Base-by-base conservation (phyloP, 2,888 invertebrate species). In the Liposcelis brunnea region DNA sequence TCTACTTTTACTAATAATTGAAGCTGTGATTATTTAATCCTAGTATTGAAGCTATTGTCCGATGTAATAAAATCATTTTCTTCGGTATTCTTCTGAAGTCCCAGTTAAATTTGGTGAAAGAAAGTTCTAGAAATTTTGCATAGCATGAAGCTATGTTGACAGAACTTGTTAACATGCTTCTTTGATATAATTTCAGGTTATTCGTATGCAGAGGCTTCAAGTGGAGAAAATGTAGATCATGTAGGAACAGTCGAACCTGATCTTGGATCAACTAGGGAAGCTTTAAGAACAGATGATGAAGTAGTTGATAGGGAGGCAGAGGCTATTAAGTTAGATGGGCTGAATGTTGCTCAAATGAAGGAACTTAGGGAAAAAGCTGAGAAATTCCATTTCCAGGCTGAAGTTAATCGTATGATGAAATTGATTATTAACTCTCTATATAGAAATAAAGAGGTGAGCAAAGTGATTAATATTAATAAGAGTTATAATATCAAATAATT, bases 381-480 rank as follows among this genome's bases (percentile, higher is more conserved):
- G 60, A 89, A 84, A 61, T 83, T 77, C 60, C 74, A 77, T 19
- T 97, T 95, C 71, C 90, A 98, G 69, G 94, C 98, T 1, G 98
- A 98, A 69, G 98, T 99, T 35, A 94, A 94, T 68, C 83, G 97
- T 48, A 95, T 99, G 94, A 99, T 98, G 98, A 99, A 98, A 66
- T 76, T 98, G 48, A 98, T 98, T 65, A 99, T 99, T 62, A 99
- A 99, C 69, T 98, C 98, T 7, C 71, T 98, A 7, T 98, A 98
- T 67, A 77, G 93, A 56, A 98, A 99, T 66, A 98, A 98, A 68
- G 98, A 99, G 71, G 84, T 81, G 58, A 54, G 58, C 52, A n/a
- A n/a, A n/a, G n/a, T n/a, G n/a, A n/a, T n/a, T n/a, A n/a, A n/a
- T 18, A n/a, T n/a, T n/a, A n/a, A n/a, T n/a, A n/a, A n/a, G n/a